Conservation (phyloP, 2,113 vertebrate genomes). For the Clarias gariepinus region DNA sequence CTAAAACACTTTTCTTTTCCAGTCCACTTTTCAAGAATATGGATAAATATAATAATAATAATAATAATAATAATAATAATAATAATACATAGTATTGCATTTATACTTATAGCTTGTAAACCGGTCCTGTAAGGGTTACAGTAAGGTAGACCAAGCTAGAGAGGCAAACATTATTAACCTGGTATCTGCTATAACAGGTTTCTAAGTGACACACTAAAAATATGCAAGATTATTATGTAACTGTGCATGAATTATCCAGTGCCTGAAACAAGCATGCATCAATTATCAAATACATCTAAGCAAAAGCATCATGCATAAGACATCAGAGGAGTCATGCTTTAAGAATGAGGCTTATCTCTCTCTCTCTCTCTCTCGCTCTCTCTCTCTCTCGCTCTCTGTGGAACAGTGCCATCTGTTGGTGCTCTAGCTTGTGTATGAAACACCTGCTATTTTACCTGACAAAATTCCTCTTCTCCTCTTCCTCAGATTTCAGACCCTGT, state of each 20-base stretch:
- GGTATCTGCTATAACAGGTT: slow-evolving; percentile 12
- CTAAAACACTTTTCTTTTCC: too few species aligned
- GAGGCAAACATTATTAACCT: not conserved
- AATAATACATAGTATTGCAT: too few species aligned
- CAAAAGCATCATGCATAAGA: slow-evolving; percentile 44
- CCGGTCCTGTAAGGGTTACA: not conserved
- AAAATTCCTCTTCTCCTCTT: not conserved
- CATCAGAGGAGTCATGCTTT: not conserved
- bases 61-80: too few species aligned
- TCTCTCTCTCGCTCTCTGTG: slow-evolving; percentile 38
- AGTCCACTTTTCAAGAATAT: too few species aligned
- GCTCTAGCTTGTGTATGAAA: not conserved
- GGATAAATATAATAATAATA: too few species aligned
- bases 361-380: slow-evolving; percentile 23
- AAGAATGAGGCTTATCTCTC: not conserved
- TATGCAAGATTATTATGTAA: slow-evolving; percentile 15
- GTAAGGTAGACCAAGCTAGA: not conserved
- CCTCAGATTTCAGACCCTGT: not conserved
- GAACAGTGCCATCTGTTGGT: slow-evolving; percentile 67
- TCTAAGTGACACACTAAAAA: not conserved
- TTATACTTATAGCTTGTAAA: not conserved
- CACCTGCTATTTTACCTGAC: not conserved
- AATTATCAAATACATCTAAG: slow-evolving; percentile 34
- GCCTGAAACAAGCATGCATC: slow-evolving; percentile 26
- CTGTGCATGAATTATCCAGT: slow-evolving; percentile 27